Evolutionary conservation across 2,888 invertebrate genomes (phyloP).

Genomic region (Acrobasis repandana): DNA sequence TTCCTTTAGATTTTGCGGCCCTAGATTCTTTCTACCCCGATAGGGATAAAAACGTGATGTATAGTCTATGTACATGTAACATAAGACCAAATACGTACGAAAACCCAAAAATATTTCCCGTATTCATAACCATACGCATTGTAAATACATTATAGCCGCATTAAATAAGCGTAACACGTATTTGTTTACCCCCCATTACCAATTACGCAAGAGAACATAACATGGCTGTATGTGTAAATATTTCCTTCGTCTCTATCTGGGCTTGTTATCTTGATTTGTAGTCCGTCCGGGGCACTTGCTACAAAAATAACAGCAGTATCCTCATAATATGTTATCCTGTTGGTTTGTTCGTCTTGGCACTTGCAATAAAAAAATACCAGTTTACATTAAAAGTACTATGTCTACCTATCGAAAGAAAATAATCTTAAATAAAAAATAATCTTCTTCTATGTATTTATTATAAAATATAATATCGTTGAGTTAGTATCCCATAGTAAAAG

Average conservation of each 20-base stretch:
- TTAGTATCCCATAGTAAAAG: no score
- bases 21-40: no score
- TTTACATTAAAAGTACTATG: neutral
- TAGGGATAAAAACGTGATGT: no score
- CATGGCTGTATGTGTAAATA: conserved; percentile 57
- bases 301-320: conserved; percentile 67
- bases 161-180: conserved; percentile 13
- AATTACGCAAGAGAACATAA: conserved; percentile 40
- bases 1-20: no score
- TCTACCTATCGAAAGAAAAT: no score
- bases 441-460: no score
- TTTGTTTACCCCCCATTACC: conserved; percentile 16
- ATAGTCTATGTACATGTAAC: no score
- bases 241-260: conserved; percentile 58
- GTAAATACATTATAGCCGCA: neutral
- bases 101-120: neutral
- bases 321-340: conserved; percentile 55
- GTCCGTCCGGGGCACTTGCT: conserved; percentile 61
- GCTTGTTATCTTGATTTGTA: conserved; percentile 78
- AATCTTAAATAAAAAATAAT: no score
- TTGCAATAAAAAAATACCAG: conserved; percentile 22
- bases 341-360: neutral
- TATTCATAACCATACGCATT: neutral
- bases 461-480: no score
- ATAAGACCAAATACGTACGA: no score